phyloP scores from a whole-genome alignment of 2,888 invertebrate genomes.

The Lasioglossum oenotherae region DNA sequence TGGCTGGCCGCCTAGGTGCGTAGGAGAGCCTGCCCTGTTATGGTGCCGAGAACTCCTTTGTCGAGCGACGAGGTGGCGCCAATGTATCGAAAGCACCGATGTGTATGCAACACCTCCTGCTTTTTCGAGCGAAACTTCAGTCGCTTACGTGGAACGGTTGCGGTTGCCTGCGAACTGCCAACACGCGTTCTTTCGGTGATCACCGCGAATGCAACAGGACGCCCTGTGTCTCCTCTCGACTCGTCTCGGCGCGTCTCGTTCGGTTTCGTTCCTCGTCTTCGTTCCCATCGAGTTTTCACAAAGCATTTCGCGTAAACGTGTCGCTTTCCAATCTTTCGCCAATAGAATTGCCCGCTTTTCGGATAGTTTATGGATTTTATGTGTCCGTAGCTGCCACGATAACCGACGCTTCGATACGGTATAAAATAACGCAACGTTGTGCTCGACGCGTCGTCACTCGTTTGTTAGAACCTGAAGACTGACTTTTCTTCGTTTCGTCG shows the following conservation, averaged over 20 bases:
- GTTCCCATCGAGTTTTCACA: not conserved
- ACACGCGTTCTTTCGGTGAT: not conserved
- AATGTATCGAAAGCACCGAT: conserved; percentile 73
- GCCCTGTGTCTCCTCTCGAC: conserved; percentile 24
- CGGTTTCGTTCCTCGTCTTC: not conserved
- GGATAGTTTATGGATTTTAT: not conserved
- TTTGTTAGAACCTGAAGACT: not conserved
- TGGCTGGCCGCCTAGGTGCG: conserved; percentile 33
- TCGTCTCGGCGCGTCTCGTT: not conserved
- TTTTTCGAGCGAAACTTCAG: conserved; percentile 72
- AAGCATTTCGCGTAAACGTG: not conserved
- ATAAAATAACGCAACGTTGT: not conserved
- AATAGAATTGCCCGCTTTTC: not conserved
- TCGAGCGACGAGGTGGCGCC: conserved; percentile 78
- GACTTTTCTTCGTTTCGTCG: not conserved
- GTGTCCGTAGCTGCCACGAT: not conserved
- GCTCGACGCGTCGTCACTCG: not conserved
- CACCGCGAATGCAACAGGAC: conserved; percentile 57
- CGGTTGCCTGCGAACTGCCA: conserved; percentile 62
- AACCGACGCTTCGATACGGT: not conserved
- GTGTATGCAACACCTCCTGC: conserved; percentile 41
- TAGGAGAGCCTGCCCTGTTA: conserved; percentile 39
- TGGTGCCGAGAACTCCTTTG: conserved; percentile 65
- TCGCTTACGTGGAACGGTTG: conserved; percentile 82
- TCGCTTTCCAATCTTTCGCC: not conserved